Evolutionary conservation across 2,113 vertebrate species (phyloP), one percentile per base, ranked within the genome.

Genomic region (Nothocercus nigrocapillus): DNA sequence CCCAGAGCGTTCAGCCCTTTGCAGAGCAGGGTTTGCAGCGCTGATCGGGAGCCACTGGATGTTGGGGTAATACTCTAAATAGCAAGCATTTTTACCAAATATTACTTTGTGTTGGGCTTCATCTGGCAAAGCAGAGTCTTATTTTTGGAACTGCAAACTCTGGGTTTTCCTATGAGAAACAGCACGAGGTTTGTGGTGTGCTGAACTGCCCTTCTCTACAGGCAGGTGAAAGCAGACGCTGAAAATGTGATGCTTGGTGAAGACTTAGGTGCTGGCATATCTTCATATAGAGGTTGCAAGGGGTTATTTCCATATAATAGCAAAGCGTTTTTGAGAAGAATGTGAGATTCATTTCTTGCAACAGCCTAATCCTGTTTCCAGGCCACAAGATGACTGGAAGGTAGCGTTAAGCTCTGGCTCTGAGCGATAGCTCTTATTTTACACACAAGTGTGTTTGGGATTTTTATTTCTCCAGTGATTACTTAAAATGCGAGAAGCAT

Each of bases 381-480:
- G 51, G 36, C 32, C 58, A 20, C 69, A 66, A 75, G 30, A 42
- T 83, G 68, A 22, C 24, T 49, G 49, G 47, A 79, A 47, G 51
- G 54, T 28, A 69, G 20, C 11, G 4, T 34, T 36, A 61, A 51
- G 42, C 22, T 63, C 75, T 13, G 44, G 66, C 24, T 36, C 36
- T 36, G 45, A 28, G 72, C 5, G 22, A 56, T 80, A 13, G 2
- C 64, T 91, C 30, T 66, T 80, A 27, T 9, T 91, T 81, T 93
- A 63, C 54, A 45, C 42, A 13, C 8, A 42, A 8, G 13, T 22
- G 8, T 61, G 21, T 67, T 80, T 49, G 58, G 42, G 27, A 16
- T 59, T 85, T 82, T 82, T 45, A 53, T 75, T 75, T 88, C 44
- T 63, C 40, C 53, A 30, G 25, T 66, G 73, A 86, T 94, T 68